Evolutionary conservation across 1,140 invertebrate genomes (phyloP).

Genomic region (Nasonia longicornis): DNA sequence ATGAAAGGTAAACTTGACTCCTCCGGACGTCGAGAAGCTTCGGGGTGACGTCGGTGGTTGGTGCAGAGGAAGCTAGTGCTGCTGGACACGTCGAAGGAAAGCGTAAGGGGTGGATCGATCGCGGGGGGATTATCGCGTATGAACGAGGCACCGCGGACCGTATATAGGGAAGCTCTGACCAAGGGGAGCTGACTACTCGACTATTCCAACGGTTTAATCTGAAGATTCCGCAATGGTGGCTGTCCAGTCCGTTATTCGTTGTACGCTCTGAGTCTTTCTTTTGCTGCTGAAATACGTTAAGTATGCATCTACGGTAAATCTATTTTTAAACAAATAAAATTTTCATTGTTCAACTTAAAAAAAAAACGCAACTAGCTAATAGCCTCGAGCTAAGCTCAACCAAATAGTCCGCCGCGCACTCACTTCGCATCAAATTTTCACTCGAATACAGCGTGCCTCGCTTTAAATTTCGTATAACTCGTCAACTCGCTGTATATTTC

Average conservation of each 20-base stretch:
- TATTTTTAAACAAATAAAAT: no score
- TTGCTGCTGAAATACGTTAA: no score
- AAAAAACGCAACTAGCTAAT: no score
- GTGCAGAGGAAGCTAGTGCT: neutral
- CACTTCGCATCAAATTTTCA: neutral
- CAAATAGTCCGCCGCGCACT: no score
- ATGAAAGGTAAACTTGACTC: constrained; percentile 18
- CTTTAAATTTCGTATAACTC: neutral
- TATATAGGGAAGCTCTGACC: constrained; percentile 7
- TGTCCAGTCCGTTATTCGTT: constrained; percentile 24
- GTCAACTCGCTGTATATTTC: neutral
- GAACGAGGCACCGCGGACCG: constrained; percentile 1
- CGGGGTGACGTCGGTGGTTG: neutral
- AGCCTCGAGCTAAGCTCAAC: no score
- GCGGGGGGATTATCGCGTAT: neutral
- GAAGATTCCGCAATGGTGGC: neutral
- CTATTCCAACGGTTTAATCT: neutral
- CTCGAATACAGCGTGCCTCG: neutral
- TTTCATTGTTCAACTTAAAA: no score
- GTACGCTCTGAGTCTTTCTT: constrained; percentile 15
- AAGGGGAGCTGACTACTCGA: neutral
- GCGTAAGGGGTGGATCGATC: constrained; percentile 8
- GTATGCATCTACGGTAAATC: no score
- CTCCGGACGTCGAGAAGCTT: neutral
- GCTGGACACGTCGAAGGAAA: neutral